Percentiles rank a stretch among this genome's conserved stretches.
Conservation (phyloP, 2,113 vertebrate species). For the Dendropsophus ebraccatus region DNA sequence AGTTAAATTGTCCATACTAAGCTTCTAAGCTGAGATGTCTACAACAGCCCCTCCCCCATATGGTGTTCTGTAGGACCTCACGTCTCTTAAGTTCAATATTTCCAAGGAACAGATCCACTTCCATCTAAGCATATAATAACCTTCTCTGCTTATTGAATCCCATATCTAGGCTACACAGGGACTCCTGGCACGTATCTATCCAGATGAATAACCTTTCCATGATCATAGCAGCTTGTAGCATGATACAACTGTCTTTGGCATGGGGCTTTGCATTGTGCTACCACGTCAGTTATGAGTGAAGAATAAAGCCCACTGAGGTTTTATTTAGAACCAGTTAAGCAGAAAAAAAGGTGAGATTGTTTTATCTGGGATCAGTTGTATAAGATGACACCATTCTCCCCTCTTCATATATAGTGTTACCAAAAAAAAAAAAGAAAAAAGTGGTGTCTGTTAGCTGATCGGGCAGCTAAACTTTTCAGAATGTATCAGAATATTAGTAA, state of each 20-base stretch:
- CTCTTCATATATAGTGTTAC: too few relatives aligned
- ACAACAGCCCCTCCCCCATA: too few relatives aligned
- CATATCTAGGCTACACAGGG: neutral
- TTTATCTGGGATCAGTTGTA: constrained; percentile 30
- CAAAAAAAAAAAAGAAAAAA: too few relatives aligned
- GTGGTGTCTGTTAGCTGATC: too few relatives aligned
- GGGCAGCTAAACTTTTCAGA: neutral
- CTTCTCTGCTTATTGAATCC: too few relatives aligned
- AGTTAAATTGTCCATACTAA: neutral
- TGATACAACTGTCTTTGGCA: neutral
- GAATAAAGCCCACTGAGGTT: constrained; percentile 25
- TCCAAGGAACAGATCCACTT: neutral
- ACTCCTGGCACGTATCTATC: neutral
- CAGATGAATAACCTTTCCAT: neutral
- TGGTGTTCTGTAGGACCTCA: neutral
- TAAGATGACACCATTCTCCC: constrained; percentile 11
- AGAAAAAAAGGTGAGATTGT: constrained; percentile 29
- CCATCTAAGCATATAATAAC: too few relatives aligned
- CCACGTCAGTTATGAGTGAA: constrained; percentile 6
- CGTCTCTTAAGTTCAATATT: neutral
- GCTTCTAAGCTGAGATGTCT: too few relatives aligned
- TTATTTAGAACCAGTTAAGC: constrained; percentile 13
- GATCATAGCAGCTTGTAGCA: neutral
- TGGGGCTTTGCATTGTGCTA: neutral
- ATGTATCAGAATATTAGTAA: neutral